A percentile compares a stretch with the other conserved stretches of the same genome.
phyloP scores from a whole-genome alignment of 2,113 vertebrate species.

The Amblyopsis rosae region DNA sequence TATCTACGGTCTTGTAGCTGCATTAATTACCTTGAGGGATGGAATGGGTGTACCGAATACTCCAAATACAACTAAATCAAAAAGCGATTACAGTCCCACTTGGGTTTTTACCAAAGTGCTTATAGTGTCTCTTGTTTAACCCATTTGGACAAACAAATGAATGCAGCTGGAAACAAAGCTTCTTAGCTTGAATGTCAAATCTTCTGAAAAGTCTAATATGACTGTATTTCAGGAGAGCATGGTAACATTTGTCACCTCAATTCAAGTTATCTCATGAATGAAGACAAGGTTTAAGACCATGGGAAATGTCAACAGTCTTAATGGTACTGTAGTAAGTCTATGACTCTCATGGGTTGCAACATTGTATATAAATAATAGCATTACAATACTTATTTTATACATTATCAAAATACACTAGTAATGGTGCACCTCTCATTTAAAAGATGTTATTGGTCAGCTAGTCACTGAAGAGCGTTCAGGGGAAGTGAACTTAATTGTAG shows the following conservation, averaged over 20 bases:
- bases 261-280: slow-evolving; percentile 46
- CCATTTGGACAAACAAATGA: neutral
- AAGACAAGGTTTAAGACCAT: slow-evolving; percentile 16
- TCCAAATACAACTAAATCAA: neutral
- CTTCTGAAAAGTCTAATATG: neutral
- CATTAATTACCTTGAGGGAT: neutral
- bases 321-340: neutral
- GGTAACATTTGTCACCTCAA: slow-evolving; percentile 42
- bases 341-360: neutral
- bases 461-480: slow-evolving; percentile 2
- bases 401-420: neutral
- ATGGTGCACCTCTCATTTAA: slow-evolving; percentile 12
- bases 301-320: slow-evolving; percentile 31
- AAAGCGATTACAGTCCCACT: too few relatives aligned
- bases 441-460: slow-evolving; percentile 13
- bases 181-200: neutral
- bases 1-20: neutral
- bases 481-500: neutral
- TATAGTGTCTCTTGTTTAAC: too few relatives aligned
- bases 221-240: neutral
- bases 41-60: neutral
- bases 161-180: neutral
- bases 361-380: too few relatives aligned
- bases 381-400: too few relatives aligned
- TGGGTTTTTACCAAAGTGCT: too few relatives aligned